Percentiles rank a stretch among this genome's conserved stretches.
phyloP scores from a whole-genome alignment of 1,140 invertebrate genomes.

The Mycetomoellerius zeteki region DNA sequence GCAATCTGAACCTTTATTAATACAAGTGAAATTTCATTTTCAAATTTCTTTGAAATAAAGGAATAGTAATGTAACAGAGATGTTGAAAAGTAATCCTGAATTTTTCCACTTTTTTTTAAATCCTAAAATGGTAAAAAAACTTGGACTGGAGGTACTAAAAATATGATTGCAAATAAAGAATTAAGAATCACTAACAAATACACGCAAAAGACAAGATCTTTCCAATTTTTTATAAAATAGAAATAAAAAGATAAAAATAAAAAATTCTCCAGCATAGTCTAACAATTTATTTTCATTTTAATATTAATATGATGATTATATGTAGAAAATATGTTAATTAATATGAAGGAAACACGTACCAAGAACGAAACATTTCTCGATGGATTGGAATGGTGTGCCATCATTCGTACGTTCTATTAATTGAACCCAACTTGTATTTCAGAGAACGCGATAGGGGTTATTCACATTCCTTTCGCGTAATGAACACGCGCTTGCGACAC shows the following conservation, averaged over 20 bases:
- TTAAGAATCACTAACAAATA: not conserved
- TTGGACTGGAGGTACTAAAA: no score
- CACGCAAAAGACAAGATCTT: no score
- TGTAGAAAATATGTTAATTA: not conserved
- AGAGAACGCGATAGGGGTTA: constrained; percentile 25
- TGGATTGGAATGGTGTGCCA: not conserved
- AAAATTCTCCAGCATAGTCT: not conserved
- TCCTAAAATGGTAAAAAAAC: no score
- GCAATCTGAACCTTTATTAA: no score
- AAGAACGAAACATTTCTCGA: not conserved
- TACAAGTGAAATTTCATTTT: no score
- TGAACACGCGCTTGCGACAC: constrained; percentile 34
- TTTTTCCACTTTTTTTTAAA: no score
- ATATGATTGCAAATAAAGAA: no score
- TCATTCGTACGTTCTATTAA: not conserved
- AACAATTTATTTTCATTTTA: not conserved
- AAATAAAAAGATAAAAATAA: not conserved
- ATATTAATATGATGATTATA: constrained; percentile 1
- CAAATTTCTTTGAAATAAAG: no score
- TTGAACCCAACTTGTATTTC: constrained; percentile 15
- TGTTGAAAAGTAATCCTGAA: no score
- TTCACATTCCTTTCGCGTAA: constrained; percentile 40
- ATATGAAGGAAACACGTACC: not conserved
- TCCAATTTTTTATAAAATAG: not conserved
- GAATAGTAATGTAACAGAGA: no score